Evolutionary conservation across 2,113 vertebrate genomes (phyloP), one percentile per base, ranked within the genome.

Genomic region (Perognathus longimembris): DNA sequence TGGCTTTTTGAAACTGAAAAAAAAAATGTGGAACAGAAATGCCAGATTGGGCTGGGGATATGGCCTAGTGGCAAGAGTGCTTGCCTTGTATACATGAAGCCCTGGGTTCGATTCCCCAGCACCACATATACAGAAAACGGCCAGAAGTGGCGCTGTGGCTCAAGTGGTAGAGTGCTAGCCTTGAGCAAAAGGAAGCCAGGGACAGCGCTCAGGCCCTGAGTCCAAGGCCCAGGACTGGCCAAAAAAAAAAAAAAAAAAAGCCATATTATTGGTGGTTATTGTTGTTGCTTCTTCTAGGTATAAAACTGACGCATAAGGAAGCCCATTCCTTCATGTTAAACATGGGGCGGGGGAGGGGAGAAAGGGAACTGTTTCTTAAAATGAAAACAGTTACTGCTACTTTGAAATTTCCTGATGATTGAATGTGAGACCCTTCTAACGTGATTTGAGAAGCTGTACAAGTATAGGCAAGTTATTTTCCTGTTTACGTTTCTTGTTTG

Each of bases 231-330:
- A 45, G 7, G 42, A 45, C 42, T 45, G 42, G 42, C 7, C 42
- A 45, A 45, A 45, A 45, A 45, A 45, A 11, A 45, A 45, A 45
- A 45, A 45, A 45, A 45, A 45, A 45, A 45, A n/a, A n/a, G n/a
- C n/a, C n/a, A n/a, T n/a, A n/a, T 96, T 94, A 96, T 94, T 96
- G 91, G 81, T 97, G 95, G 95, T 97, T 74, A 70, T 95, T 98
- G 89, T 97, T 97, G 93, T 97, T 98, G 97, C 97, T 98, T 98
- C 96, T 98, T 85, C 97, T 90, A 96, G 93, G 24, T 97, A 94
- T 97, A 79, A 93, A 97, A 88, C 95, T 96, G 97, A 87, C 91
- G 88, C 97, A 83, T 93, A 96, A 97, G 92, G 79, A 96, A 97
- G 78, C 93, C 94, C 97, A 91, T 95, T 97, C 93, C 96, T 97